Percentiles rank a stretch among this genome's conserved stretches.
These are phyloP conservation scores for Hypena proboscidalis DNA, from an alignment of 2,888 invertebrate genomes.

Conservation along the genomic window DNA sequence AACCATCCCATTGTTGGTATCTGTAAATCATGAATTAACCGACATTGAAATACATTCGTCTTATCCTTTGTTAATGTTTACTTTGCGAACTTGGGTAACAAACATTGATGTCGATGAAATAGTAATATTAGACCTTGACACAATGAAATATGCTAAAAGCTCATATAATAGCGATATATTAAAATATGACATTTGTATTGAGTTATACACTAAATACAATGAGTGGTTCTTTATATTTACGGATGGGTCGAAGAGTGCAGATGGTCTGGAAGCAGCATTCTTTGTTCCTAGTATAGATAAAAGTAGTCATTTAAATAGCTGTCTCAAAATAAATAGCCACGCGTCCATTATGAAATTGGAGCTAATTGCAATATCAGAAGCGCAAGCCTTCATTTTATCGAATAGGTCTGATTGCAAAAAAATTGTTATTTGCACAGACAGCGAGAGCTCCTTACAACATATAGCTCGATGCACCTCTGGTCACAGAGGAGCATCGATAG, in stretches of 20 bases:
- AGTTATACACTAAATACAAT: conserved; percentile 1
- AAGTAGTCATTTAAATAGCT: too few species aligned
- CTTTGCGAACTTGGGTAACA: neutral
- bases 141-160: neutral
- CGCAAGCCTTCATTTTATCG: neutral
- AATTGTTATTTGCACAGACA: neutral
- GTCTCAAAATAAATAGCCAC: neutral
- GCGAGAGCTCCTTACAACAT: too few species aligned
- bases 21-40: neutral
- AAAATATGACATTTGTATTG: conserved; percentile 1
- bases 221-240: conserved; percentile 1
- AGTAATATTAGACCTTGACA: neutral
- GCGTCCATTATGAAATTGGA: conserved; percentile 4
- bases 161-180: neutral
- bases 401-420: neutral
- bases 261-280: neutral
- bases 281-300: neutral
- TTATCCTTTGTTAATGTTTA: neutral
- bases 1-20: neutral
- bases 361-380: too few species aligned
- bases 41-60: neutral
- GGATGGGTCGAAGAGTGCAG: conserved; percentile 6
- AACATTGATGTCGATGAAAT: neutral
- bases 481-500: too few species aligned
- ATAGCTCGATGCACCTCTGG: too few species aligned